Conservation (phyloP, 2,888 invertebrate genomes). For the Cantharis lateralis region DNA sequence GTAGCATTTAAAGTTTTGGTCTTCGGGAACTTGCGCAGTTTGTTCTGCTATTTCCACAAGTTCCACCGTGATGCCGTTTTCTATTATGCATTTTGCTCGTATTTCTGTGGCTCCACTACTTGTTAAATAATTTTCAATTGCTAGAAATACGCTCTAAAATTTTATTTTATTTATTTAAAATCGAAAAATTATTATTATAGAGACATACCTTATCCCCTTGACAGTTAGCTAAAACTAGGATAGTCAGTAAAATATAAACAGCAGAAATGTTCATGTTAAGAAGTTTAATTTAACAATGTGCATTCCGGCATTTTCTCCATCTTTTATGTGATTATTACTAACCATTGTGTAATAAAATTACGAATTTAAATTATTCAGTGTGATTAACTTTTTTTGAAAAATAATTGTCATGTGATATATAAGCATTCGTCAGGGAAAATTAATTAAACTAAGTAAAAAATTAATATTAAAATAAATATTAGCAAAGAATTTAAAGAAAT, state of each 20-base stretch:
- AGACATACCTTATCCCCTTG: neutral
- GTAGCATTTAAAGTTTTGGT: too few species aligned
- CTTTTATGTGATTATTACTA: neutral
- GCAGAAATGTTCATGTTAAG: neutral
- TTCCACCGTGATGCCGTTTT: neutral
- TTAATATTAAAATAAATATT: too few species aligned
- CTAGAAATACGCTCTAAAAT: neutral
- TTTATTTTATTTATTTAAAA: neutral
- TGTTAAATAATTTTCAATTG: neutral
- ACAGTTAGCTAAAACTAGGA: neutral
- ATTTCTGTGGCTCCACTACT: neutral
- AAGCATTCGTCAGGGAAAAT: too few species aligned
- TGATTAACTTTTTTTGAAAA: too few species aligned
- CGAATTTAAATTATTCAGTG: neutral
- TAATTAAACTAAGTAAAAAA: too few species aligned
- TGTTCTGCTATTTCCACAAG: too few species aligned
- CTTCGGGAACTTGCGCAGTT: too few species aligned
- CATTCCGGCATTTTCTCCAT: too few species aligned
- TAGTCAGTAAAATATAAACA: neutral
- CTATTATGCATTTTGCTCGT: neutral
- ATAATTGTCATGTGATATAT: too few species aligned
- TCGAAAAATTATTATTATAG: neutral
- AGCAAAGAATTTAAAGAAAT: too few species aligned
- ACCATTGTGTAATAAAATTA: neutral
- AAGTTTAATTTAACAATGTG: neutral